Conservation (phyloP, 35 echinoderm and acorn worm genomes). For the Eucidaris tribuloides region DNA sequence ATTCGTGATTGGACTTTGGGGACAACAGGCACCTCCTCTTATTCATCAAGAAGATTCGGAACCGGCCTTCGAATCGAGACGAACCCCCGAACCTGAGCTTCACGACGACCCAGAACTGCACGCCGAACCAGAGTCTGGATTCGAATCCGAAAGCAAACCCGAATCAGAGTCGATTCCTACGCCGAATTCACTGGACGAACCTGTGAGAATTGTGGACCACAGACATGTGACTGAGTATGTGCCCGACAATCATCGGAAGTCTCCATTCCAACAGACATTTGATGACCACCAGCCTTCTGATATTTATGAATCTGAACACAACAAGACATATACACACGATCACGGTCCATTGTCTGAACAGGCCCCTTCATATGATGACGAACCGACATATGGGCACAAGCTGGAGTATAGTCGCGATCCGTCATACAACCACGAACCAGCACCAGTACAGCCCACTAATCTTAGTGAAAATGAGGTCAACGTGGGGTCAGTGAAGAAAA, state of each 20-base stretch:
- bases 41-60: not conserved
- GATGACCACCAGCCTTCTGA: slow-evolving; percentile 3
- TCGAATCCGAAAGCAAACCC: not conserved
- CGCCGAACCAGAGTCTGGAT: slow-evolving; percentile 9
- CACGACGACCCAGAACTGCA: not conserved
- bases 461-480: not conserved
- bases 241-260: not conserved
- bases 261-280: not conserved
- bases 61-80: too few relatives aligned
- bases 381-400: not conserved
- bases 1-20: slow-evolving; percentile 16
- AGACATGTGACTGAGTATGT: not conserved
- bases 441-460: too few relatives aligned
- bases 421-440: too few relatives aligned
- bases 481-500: not conserved
- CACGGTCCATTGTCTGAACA: not conserved
- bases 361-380: not conserved
- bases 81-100: not conserved
- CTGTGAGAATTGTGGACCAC: not conserved
- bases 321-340: not conserved
- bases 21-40: not conserved
- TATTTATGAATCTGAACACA: not conserved
- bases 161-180: too few relatives aligned
- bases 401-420: too few relatives aligned
- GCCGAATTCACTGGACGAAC: too few relatives aligned